Evolutionary conservation across 2,113 vertebrate genomes (phyloP).

Genomic region (Pagrus major): DNA sequence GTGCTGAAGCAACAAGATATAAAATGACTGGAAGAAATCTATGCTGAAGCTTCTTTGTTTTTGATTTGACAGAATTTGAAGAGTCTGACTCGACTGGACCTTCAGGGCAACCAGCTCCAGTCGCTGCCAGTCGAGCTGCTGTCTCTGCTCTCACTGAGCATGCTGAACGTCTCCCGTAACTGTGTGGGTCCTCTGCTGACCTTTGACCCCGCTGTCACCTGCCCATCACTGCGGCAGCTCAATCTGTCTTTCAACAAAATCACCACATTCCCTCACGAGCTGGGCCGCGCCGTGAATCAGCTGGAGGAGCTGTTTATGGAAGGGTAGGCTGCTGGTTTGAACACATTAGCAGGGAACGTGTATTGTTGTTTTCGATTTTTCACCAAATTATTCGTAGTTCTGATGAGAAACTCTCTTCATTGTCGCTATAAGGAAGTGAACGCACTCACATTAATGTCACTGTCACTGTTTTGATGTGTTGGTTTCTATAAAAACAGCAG

Average conservation of each 20-base stretch:
- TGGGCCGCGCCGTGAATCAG: constrained; percentile 78
- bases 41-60: not conserved
- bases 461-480: not conserved
- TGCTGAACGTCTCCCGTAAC: constrained; percentile 93
- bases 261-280: constrained; percentile 81
- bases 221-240: constrained; percentile 88
- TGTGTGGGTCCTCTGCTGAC: constrained; percentile 87
- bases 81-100: constrained; percentile 91
- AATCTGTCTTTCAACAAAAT: constrained; percentile 94
- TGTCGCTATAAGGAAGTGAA: not conserved
- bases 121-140: constrained; percentile 87
- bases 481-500: not conserved
- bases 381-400: too few species aligned
- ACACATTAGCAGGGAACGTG: not conserved
- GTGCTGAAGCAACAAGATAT: not conserved
- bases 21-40: not conserved
- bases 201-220: constrained; percentile 82
- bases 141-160: constrained; percentile 86
- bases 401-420: too few species aligned
- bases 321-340: constrained; percentile 84
- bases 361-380: too few species aligned
- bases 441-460: too few species aligned
- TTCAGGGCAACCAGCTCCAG: constrained; percentile 91
- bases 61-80: constrained; percentile 84
- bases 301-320: constrained; percentile 92